Evolutionary conservation across 2,797 vertebrate genomes (phyloP).

Genomic region (Craterocephalus amniculus): DNA sequence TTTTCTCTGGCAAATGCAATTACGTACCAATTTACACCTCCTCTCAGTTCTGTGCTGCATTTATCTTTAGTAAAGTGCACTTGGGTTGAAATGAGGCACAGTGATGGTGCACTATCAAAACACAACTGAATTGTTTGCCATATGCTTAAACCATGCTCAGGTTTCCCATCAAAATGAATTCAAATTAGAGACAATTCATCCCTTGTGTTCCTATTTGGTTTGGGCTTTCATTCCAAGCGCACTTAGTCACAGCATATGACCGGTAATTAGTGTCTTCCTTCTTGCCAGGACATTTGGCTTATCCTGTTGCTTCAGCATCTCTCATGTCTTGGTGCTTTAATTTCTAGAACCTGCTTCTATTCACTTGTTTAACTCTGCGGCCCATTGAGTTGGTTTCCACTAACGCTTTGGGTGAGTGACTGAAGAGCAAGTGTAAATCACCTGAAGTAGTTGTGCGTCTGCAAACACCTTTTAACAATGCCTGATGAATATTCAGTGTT

Average conservation of each 20-base stretch:
- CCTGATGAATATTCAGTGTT: conserved; percentile 83
- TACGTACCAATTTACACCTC: conserved; percentile 71
- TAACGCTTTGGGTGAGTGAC: conserved; percentile 54
- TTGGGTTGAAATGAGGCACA: conserved; percentile 75
- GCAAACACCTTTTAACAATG: conserved; percentile 80
- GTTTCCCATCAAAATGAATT: conserved; percentile 63
- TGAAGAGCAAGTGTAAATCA: conserved; percentile 60
- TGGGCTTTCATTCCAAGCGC: conserved; percentile 53
- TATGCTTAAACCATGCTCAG: conserved; percentile 72
- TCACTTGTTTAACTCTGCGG: conserved; percentile 31
- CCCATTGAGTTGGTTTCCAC: conserved; percentile 41
- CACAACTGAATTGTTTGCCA: conserved; percentile 71
- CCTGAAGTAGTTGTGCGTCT: conserved; percentile 69
- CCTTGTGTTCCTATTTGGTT: conserved; percentile 64
- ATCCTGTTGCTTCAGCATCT: conserved; percentile 27
- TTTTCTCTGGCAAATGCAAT: conserved; percentile 65
- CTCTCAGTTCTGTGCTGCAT: conserved; percentile 62
- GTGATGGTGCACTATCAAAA: conserved; percentile 70
- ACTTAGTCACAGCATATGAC: conserved; percentile 67
- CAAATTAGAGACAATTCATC: conserved; percentile 65
- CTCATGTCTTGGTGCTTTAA: conserved; percentile 38
- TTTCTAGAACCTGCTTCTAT: conserved; percentile 29
- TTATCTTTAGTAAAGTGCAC: conserved; percentile 74
- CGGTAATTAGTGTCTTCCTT: conserved; percentile 54
- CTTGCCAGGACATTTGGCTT: conserved; percentile 36